phyloP scores from a whole-genome alignment of 2,797 vertebrate species.

The Karalla daura region DNA sequence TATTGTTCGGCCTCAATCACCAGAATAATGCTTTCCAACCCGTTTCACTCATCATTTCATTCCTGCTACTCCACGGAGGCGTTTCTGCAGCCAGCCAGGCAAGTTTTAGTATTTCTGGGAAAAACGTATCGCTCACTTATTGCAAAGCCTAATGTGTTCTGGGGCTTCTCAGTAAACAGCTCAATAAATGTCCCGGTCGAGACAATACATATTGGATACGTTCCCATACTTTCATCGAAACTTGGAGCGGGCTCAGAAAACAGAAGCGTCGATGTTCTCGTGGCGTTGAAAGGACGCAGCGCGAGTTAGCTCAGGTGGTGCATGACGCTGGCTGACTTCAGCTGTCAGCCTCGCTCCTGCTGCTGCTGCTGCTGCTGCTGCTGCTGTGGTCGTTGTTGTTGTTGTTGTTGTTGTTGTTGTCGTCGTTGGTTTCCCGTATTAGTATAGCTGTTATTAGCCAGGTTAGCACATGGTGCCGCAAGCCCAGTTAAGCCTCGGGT shows the following conservation, averaged over 20 bases:
- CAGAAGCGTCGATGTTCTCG: neutral
- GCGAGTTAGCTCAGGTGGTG: constrained; percentile 1
- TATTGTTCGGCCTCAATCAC: neutral
- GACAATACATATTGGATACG: neutral
- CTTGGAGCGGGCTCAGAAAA: neutral
- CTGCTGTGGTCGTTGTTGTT: constrained; percentile 18
- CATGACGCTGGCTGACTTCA: neutral
- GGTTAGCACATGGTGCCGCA: constrained; percentile 56
- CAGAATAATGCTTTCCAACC: neutral
- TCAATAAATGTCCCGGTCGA: constrained; percentile 8
- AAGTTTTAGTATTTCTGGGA: neutral
- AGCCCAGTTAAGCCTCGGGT: constrained; percentile 58
- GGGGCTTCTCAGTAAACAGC: neutral
- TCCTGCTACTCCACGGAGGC: neutral
- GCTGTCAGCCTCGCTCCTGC: constrained; percentile 14
- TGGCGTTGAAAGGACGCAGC: neutral
- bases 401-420: constrained; percentile 36
- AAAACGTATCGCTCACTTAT: neutral
- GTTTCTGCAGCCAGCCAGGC: constrained; percentile 4
- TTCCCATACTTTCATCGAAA: constrained; percentile 10
- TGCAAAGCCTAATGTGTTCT: neutral
- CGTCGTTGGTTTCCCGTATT: constrained; percentile 43
- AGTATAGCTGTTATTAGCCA: constrained; percentile 54
- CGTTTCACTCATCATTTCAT: constrained; percentile 15
- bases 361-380: constrained; percentile 22